Percentiles rank a stretch among this genome's conserved stretches.
These are phyloP conservation scores for Perdita meconis DNA, from an alignment of 2,888 invertebrate species.

Conservation along the genomic window DNA sequence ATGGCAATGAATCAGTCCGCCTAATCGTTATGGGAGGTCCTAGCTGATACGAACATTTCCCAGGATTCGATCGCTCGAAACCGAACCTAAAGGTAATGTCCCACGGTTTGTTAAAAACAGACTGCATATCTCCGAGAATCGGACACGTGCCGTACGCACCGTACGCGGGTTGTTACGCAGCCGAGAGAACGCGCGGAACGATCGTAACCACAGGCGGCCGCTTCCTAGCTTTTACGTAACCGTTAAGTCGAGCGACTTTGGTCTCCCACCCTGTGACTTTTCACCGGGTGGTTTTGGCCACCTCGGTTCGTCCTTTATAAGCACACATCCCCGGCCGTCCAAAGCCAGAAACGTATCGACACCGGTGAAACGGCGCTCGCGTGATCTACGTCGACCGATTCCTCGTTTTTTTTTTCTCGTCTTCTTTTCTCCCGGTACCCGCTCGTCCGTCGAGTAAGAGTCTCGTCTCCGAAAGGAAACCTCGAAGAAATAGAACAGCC, in stretches of 20 bases:
- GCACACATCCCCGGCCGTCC: constrained; percentile 77
- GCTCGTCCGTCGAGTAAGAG: constrained; percentile 7
- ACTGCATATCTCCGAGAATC: neutral
- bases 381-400: neutral
- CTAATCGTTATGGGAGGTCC: neutral
- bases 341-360: constrained; percentile 80
- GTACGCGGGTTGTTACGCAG: constrained; percentile 57
- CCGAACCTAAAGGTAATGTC: too few species aligned
- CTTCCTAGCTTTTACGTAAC: constrained; percentile 81
- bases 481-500: constrained; percentile 30
- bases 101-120: too few species aligned
- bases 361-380: constrained; percentile 70
- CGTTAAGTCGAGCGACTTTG: constrained; percentile 64
- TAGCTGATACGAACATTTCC: neutral
- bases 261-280: constrained; percentile 73
- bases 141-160: constrained; percentile 31
- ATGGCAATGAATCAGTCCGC: too few species aligned
- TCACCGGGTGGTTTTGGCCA: constrained; percentile 80
- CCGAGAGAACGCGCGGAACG: constrained; percentile 41
- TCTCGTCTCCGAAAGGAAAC: constrained; percentile 14
- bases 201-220: constrained; percentile 74
- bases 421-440: neutral
- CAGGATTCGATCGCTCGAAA: neutral
- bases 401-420: neutral
- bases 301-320: constrained; percentile 81